Conservation (phyloP, 2,888 invertebrate genomes). For the Ormyrus thymus region DNA sequence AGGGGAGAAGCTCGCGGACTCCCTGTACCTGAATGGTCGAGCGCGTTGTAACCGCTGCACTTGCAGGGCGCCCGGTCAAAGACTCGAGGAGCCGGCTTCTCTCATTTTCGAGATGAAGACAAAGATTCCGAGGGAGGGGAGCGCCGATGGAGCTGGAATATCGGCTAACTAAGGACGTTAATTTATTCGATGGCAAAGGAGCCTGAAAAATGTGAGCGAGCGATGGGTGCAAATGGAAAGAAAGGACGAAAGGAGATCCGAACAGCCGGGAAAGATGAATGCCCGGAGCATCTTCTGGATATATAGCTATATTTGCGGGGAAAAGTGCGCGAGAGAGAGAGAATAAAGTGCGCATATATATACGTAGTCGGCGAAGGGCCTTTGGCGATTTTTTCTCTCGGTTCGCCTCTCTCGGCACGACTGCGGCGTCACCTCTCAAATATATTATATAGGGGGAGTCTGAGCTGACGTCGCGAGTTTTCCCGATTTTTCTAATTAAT, state of each 20-base stretch:
- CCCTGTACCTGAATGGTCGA: constrained; percentile 58
- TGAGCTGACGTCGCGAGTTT: constrained; percentile 58
- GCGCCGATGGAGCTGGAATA: constrained; percentile 60
- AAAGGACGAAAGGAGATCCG: constrained; percentile 47
- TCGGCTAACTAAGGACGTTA: constrained; percentile 71
- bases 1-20: constrained; percentile 20
- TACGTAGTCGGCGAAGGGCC: constrained; percentile 60
- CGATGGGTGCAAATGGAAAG: constrained; percentile 40
- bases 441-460: constrained; percentile 21
- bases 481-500: constrained; percentile 70
- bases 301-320: constrained; percentile 2
- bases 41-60: no score
- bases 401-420: constrained; percentile 3
- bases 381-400: constrained; percentile 65
- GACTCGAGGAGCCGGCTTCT: constrained; percentile 40
- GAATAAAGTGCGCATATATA: not conserved
- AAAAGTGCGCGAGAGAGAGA: not conserved
- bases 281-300: constrained; percentile 34
- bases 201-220: constrained; percentile 57
- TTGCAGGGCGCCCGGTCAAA: not conserved
- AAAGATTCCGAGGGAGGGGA: constrained; percentile 54
- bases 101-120: constrained; percentile 64
- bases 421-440: constrained; percentile 10
- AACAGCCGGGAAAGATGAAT: constrained; percentile 47
- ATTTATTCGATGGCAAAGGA: constrained; percentile 70